Evolutionary conservation across 2,797 vertebrate species (phyloP), one percentile per base, ranked within the genome.

Genomic region (Tarsius wallacei): DNA sequence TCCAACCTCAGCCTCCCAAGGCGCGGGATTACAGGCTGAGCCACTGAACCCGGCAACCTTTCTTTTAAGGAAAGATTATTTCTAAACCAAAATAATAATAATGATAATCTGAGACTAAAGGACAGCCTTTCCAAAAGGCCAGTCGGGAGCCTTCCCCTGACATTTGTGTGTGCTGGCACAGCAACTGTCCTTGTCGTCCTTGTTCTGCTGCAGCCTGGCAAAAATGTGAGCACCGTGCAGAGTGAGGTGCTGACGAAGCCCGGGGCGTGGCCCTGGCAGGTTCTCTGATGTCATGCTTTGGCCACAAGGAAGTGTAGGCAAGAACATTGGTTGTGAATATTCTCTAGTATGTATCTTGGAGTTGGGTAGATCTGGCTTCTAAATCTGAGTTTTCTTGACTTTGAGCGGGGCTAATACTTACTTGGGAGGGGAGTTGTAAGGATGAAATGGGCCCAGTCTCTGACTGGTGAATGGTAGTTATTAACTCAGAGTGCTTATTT

Each of bases 311-410:
- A 73, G 33, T 21, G 53, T 2, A 28, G 77, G 17, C 55, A 57
- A 64, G 36, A 93, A 55, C n/a, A 24, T 1, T 15, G 14, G 15
- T 19, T 66, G n/a, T 57, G 51, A 70, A n/a, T 68, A 28, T 15
- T 71, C 42, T 78, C 24, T 22, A 63, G 59, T 1, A 0, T 49
- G 28, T n/a, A 7, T 33, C n/a, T 64, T 51, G 59, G 57, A 22
- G 2, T 64, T 57, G 33, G 7, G 16, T 49, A 7, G 31, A 49
- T 51, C 51, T 55, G 64, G 64, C 33, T 68, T 84, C 77, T 74
- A 64, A 76, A 59, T 53, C 49, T 94, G 64, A 33, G 5, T 80
- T 90, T 77, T 82, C 51, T 87, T 42, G 28, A 78, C 70, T 90
- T 87, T 84, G 61, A n/a, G 88, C 74, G 81, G 80, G 26, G 13